Evolutionary conservation across 2,113 vertebrate genomes (phyloP).

Genomic region (Corythaeola cristata): DNA sequence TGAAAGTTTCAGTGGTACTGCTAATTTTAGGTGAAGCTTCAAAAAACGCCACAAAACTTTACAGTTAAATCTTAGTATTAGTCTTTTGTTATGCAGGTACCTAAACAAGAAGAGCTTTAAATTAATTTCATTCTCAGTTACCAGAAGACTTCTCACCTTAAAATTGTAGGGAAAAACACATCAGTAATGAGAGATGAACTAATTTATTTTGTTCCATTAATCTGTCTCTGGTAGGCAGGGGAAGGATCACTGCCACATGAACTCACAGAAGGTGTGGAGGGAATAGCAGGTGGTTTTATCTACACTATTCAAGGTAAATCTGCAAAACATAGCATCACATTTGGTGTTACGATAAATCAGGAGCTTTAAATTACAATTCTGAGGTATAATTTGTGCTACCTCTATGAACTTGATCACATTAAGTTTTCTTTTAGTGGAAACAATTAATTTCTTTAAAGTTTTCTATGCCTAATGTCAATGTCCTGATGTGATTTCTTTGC

Average conservation of each 20-base stretch:
- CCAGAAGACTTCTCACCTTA: not conserved
- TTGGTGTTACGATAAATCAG: not conserved
- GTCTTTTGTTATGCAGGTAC: not conserved
- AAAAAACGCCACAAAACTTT: not conserved
- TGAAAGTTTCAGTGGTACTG: not conserved
- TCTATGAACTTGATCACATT: not conserved
- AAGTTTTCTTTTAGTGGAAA: not conserved
- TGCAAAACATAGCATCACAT: not conserved
- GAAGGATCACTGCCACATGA: conserved; percentile 88
- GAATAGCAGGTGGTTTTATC: conserved; percentile 93
- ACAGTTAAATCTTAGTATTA: not conserved
- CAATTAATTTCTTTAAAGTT: not conserved
- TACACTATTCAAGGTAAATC: conserved; percentile 90
- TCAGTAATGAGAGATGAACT: not conserved
- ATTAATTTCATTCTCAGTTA: not conserved
- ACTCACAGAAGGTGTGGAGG: conserved; percentile 88
- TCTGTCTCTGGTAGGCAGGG: conserved; percentile 77
- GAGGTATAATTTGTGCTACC: not conserved
- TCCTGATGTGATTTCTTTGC: not conserved
- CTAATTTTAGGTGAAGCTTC: not conserved
- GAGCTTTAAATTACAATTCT: not conserved
- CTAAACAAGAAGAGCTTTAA: not conserved
- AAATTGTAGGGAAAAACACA: not conserved
- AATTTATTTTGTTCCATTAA: not conserved
- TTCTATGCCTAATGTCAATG: not conserved